A percentile compares a stretch with the other conserved stretches of the same genome.
Evolutionary conservation across 2,888 invertebrate genomes (phyloP).

Genomic region (Drosophila monieri): DNA sequence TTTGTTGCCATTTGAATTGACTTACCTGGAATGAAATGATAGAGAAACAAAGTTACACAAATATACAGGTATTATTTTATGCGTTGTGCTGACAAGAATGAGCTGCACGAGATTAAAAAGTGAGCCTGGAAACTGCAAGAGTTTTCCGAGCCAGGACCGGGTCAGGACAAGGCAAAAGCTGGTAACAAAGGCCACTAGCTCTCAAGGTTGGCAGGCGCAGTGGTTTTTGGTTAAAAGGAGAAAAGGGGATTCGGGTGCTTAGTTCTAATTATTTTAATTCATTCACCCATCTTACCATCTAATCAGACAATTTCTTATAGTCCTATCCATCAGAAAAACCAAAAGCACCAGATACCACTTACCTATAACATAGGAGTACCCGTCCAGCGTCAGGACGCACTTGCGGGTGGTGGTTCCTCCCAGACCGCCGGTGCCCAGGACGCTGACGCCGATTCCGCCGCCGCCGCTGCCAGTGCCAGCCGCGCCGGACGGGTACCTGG

Average conservation of each 20-base stretch:
- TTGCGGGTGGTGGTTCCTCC: slow-evolving; percentile 87
- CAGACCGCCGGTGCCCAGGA: slow-evolving; percentile 64
- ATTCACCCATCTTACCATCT: no score
- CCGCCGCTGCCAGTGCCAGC: slow-evolving; percentile 68
- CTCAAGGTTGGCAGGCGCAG: slow-evolving; percentile 42
- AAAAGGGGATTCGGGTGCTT: no score
- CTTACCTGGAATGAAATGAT: slow-evolving; percentile 75
- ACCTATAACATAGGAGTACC: slow-evolving; percentile 95
- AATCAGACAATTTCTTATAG: neutral
- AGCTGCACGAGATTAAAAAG: slow-evolving; percentile 36
- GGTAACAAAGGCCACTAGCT: slow-evolving; percentile 28
- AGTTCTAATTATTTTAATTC: no score
- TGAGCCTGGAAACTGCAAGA: slow-evolving; percentile 4
- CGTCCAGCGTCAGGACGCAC: slow-evolving; percentile 93
- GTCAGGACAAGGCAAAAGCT: slow-evolving; percentile 3
- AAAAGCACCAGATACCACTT: slow-evolving; percentile 82
- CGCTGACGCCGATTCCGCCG: slow-evolving; percentile 66
- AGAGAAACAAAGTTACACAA: slow-evolving; percentile 59
- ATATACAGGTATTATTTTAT: slow-evolving; percentile 53
- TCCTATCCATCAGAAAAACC: neutral
- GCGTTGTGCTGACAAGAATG: slow-evolving; percentile 24
- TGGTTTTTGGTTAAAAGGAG: no score
- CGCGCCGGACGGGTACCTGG: slow-evolving; percentile 81
- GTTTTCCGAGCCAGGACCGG: slow-evolving; percentile 1
- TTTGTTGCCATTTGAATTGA: slow-evolving; percentile 55